Percentiles rank a stretch among this genome's conserved stretches.
phyloP scores from a whole-genome alignment of 2,797 vertebrate genomes.

The Falco rusticolus region DNA sequence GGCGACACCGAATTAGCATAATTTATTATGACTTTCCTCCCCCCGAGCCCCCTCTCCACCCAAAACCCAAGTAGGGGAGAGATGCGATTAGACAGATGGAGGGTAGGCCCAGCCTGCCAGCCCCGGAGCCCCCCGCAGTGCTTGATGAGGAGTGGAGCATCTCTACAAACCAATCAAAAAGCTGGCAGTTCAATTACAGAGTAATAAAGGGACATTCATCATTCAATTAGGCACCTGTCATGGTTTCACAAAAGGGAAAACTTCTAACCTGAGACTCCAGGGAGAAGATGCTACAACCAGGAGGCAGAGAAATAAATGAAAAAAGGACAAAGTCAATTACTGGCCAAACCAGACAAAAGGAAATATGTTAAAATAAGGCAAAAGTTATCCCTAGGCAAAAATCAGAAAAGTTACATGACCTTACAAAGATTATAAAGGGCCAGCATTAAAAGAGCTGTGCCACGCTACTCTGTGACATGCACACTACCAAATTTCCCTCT shows the following conservation, averaged over 20 bases:
- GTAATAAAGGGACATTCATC: slow-evolving; percentile 99
- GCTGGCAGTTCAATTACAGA: slow-evolving; percentile 93
- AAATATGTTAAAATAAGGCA: slow-evolving; percentile 69
- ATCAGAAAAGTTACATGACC: slow-evolving; percentile 62
- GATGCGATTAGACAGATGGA: slow-evolving; percentile 95
- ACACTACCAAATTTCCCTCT: slow-evolving; percentile 25
- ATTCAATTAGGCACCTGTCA: slow-evolving; percentile 99
- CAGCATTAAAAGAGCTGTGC: slow-evolving; percentile 66
- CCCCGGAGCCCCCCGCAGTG: slow-evolving; percentile 77
- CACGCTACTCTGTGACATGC: background rate
- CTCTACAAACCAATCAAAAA: slow-evolving; percentile 87
- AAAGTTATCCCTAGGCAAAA: slow-evolving; percentile 74
- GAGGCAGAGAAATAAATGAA: slow-evolving; percentile 82
- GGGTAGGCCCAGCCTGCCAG: slow-evolving; percentile 86
- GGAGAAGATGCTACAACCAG: slow-evolving; percentile 82
- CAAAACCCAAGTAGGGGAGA: slow-evolving; percentile 81
- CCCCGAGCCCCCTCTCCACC: slow-evolving; percentile 64
- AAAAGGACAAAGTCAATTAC: slow-evolving; percentile 84
- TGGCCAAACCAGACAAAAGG: slow-evolving; percentile 72
- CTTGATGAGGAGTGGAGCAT: slow-evolving; percentile 75
- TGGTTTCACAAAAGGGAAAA: slow-evolving; percentile 87
- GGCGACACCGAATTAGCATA: slow-evolving; percentile 84
- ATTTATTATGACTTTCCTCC: slow-evolving; percentile 88
- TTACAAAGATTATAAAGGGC: slow-evolving; percentile 51
- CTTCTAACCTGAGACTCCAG: slow-evolving; percentile 85